phyloP scores from a whole-genome alignment of 1,140 invertebrate genomes.

The Zaprionus capensis region DNA sequence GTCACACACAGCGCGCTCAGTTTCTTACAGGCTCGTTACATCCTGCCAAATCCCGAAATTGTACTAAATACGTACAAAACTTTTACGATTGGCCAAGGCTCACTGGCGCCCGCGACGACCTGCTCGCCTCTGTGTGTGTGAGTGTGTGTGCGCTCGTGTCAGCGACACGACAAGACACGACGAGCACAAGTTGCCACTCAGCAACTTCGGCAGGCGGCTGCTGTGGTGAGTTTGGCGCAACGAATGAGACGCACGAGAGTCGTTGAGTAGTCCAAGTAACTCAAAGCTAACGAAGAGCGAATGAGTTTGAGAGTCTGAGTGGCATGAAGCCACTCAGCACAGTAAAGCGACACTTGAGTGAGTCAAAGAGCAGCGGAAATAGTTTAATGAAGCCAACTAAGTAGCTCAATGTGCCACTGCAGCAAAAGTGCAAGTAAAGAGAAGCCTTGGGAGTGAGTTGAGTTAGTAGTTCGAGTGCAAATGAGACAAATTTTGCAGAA shows the following conservation, averaged over 20 bases:
- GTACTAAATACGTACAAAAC: constrained; percentile 82
- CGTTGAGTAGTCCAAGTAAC: neutral
- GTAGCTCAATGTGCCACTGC: constrained; percentile 7
- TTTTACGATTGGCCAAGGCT: constrained; percentile 81
- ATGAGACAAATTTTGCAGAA: neutral
- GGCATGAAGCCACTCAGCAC: neutral
- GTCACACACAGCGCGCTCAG: constrained; percentile 70
- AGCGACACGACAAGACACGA: constrained; percentile 7
- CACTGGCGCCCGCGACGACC: constrained; percentile 37
- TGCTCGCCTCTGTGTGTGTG: constrained; percentile 49
- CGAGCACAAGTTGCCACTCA: constrained; percentile 9
- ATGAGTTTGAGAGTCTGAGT: neutral
- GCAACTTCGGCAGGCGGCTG: constrained; percentile 12
- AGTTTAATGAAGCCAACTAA: neutral
- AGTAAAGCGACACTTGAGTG: neutral
- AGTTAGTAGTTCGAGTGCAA: neutral
- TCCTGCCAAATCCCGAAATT: constrained; percentile 82
- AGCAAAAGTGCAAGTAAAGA: neutral
- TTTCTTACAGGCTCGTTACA: constrained; percentile 81
- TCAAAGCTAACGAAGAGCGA: constrained; percentile 20
- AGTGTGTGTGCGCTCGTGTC: constrained; percentile 49
- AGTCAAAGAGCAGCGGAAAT: constrained; percentile 5
- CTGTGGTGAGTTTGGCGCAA: constrained; percentile 54
- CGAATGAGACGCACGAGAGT: constrained; percentile 2
- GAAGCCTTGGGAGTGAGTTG: neutral